A percentile compares a stretch with the other conserved stretches of the same genome.
phyloP scores from a whole-genome alignment of 2,888 invertebrate genomes.

The Galeopsomyia nigrocyanea region DNA sequence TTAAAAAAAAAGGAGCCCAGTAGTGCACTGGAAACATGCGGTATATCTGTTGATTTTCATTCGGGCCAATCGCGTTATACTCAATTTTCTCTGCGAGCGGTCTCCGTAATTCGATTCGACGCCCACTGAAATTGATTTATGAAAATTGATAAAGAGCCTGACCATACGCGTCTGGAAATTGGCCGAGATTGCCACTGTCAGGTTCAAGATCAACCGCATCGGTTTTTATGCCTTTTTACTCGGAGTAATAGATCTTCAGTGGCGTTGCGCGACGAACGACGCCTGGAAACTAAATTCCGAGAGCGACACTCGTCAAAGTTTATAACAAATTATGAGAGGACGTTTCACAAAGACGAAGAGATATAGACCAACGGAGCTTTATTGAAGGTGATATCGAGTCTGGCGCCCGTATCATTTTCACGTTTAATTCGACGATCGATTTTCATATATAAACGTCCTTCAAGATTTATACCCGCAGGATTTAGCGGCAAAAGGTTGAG shows the following conservation, averaged over 20 bases:
- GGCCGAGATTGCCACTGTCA: slow-evolving; percentile 28
- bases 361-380: background rate
- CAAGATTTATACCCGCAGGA: too few species aligned
- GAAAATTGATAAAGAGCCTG: slow-evolving; percentile 30
- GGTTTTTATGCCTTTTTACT: background rate
- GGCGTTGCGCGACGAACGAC: background rate
- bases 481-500: too few species aligned
- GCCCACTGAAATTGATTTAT: slow-evolving; percentile 21
- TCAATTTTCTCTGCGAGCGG: background rate
- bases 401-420: background rate
- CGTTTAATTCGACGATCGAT: slow-evolving; percentile 8
- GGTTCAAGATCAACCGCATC: slow-evolving; percentile 23
- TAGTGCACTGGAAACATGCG: slow-evolving; percentile 1
- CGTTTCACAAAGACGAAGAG: slow-evolving; percentile 17
- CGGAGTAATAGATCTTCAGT: background rate
- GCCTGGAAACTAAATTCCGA: slow-evolving; percentile 19
- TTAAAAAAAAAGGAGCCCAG: background rate
- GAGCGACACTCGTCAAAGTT: background rate
- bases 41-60: background rate
- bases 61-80: background rate
- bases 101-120: slow-evolving; percentile 13
- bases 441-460: background rate
- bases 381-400: background rate
- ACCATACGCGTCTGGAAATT: slow-evolving; percentile 12
- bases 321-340: slow-evolving; percentile 6